Conservation (phyloP, 2,888 invertebrate genomes). For the Xylota segnis region DNA sequence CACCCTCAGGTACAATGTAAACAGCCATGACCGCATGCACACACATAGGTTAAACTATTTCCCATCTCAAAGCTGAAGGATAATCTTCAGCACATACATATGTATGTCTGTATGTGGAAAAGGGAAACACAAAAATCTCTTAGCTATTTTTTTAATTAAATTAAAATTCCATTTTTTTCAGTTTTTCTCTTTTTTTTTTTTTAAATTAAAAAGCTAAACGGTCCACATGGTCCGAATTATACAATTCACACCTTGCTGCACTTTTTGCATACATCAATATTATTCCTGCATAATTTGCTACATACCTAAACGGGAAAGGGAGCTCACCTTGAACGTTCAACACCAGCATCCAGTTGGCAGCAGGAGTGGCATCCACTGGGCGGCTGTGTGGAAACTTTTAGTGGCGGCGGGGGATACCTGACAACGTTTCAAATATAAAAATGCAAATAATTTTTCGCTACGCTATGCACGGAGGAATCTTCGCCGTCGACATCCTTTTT, state of each 20-base stretch:
- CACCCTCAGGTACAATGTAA: no score
- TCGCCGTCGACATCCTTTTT: slow-evolving; percentile 3
- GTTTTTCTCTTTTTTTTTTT: background rate
- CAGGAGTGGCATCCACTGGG: background rate
- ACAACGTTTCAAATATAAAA: slow-evolving; percentile 30
- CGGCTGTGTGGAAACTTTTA: background rate
- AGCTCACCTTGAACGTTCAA: slow-evolving; percentile 10
- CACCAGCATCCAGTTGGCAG: background rate
- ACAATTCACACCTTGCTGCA: slow-evolving; percentile 52
- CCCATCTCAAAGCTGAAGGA: no score
- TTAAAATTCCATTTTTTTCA: slow-evolving; percentile 10
- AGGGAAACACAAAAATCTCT: no score
- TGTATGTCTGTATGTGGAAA: background rate
- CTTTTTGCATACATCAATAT: slow-evolving; percentile 56
- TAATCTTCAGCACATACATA: background rate
- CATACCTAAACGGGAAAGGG: slow-evolving; percentile 1
- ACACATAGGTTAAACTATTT: no score
- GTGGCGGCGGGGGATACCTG: slow-evolving; percentile 3
- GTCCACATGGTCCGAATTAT: slow-evolving; percentile 39
- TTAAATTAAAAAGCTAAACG: slow-evolving; percentile 13
- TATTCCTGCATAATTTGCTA: slow-evolving; percentile 54
- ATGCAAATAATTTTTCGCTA: slow-evolving; percentile 47
- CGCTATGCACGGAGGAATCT: slow-evolving; percentile 40
- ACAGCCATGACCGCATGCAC: no score
- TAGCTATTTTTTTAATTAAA: slow-evolving; percentile 28